Percentiles rank a stretch among this genome's conserved stretches.
phyloP scores from a whole-genome alignment of 2,113 vertebrate species.

The Sylvicapra grimmia region DNA sequence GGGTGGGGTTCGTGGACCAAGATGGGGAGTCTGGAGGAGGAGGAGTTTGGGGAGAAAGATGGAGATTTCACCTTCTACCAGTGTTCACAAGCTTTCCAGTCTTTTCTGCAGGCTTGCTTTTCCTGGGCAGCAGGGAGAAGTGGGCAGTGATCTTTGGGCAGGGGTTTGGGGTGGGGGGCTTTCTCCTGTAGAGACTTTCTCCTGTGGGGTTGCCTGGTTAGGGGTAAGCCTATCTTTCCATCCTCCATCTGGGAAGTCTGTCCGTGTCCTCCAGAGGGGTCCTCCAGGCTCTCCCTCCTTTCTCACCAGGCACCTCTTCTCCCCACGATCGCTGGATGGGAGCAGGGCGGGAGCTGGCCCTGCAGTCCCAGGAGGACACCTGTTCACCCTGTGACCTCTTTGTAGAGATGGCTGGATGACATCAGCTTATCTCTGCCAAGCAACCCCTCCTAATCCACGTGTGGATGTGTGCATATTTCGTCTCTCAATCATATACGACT shows the following conservation, averaged over 20 bases:
- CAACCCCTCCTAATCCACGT: neutral
- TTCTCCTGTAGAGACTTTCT: neutral
- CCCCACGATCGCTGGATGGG: fast-evolving
- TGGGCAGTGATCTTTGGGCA: neutral
- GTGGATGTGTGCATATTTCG: neutral
- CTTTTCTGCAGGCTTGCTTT: neutral
- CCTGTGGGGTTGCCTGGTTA: neutral
- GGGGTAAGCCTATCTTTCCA: neutral
- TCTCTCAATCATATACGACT: neutral
- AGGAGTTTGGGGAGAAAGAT: neutral
- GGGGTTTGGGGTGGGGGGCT: neutral
- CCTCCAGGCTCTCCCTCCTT: neutral
- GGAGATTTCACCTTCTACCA: neutral
- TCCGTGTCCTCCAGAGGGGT: neutral
- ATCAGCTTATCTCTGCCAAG: neutral
- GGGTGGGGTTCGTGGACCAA: neutral
- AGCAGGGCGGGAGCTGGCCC: neutral
- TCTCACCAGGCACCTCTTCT: neutral
- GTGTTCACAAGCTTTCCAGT: neutral
- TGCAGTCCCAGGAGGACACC: neutral
- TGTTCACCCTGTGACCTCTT: neutral
- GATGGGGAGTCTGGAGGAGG: neutral
- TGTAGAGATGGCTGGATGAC: neutral
- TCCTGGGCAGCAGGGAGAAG: neutral
- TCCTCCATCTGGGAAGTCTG: neutral